Evolutionary conservation across 1,140 invertebrate genomes (phyloP), one percentile per base, ranked within the genome.

Genomic region (Eueides isabella): DNA sequence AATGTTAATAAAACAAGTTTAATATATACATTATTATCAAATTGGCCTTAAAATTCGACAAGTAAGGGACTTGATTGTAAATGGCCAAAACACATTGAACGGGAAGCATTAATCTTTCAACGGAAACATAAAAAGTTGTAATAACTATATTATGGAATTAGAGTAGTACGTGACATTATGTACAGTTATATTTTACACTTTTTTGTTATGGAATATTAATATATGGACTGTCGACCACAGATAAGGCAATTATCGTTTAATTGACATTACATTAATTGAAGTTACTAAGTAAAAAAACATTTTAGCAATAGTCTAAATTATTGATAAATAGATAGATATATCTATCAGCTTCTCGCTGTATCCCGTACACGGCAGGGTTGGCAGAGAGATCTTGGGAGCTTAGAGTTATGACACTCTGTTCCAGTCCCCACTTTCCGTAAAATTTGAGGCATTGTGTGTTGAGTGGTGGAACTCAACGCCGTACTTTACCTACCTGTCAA

Each of bases 21-120:
- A 38, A 26, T 55, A 55, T 7, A 23, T 6, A 55, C 23, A 55
- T 55, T 55, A 26, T 55, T 55, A 23, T 23, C 19, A 26, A 55
- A 55, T 23, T 55, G 48, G 11, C 23, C 11, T 55, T 55, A 11
- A 55, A 23, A 9, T 26, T 14, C 48, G 19, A 26, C 26, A 55
- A 55, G 19, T 55, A 26, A 55, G 48, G 19, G 19, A 23, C 48
- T 55, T 11, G 11, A 55, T 11, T n/a, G 1, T 9, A 55, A 19
- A 11, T 55, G 19, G 48, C 48, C 48, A 55, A 55, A 55, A 26
- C 26, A 11, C 7, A 55, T 26, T 55, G 19, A 55, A 55, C 30
- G 61, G 48, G 31, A 69, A 69, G 61, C 67, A 69, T 61, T 69
- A 61, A 69, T 48, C 67, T 23, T 61, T 69, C 1, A 69, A 69